Evolutionary conservation across 2,888 invertebrate species (phyloP).

Genomic region (Gandaritis pyraliata): DNA sequence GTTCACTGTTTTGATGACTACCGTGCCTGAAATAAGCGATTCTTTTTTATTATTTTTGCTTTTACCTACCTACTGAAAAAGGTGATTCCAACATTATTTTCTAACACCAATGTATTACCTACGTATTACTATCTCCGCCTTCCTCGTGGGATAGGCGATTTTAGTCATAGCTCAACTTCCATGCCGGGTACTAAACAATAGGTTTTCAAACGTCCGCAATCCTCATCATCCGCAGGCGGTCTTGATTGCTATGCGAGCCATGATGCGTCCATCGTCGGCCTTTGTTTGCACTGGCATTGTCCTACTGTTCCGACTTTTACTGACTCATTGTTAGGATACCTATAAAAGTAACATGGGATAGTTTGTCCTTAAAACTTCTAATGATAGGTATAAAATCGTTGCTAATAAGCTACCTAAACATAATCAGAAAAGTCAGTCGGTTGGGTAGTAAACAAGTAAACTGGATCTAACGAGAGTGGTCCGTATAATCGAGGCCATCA

Average conservation of each 20-base stretch:
- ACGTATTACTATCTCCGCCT: no score
- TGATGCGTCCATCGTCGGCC: conserved; percentile 58
- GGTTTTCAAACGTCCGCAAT: conserved; percentile 12
- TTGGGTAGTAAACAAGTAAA: no score
- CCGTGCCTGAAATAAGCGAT: no score
- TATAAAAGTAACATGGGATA: conserved; percentile 17
- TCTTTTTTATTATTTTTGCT: no score
- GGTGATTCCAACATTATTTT: no score
- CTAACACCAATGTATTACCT: no score
- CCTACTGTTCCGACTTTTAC: conserved; percentile 68
- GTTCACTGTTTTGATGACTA: no score
- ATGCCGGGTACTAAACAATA: conserved; percentile 1
- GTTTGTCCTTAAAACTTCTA: conserved; percentile 7
- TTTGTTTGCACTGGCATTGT: conserved; percentile 77
- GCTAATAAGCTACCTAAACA: neutral
- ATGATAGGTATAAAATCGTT: neutral
- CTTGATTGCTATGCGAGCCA: conserved; percentile 76
- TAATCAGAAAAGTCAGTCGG: neutral
- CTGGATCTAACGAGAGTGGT: no score
- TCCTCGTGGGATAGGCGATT: no score
- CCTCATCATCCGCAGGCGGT: conserved; percentile 32
- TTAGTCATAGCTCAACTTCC: neutral
- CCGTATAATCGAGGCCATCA: neutral
- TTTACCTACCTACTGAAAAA: no score
- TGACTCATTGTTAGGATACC: conserved; percentile 51